Base-by-base conservation (phyloP, 2,797 vertebrate genomes). In the Novumbra hubbsi region DNA sequence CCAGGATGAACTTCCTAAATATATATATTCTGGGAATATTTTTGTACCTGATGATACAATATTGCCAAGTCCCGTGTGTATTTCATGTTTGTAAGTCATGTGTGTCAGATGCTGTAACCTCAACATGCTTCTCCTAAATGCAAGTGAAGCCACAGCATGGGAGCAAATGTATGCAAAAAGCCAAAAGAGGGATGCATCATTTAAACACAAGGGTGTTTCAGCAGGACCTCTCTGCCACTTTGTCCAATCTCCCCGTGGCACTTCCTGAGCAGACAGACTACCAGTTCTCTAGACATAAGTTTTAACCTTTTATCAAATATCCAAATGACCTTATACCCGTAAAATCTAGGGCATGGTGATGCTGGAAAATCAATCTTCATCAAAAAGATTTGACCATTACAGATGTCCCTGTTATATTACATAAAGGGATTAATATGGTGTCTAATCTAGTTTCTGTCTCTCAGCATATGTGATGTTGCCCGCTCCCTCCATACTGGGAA, bases 101-200 rank as follows among this genome's bases (percentile, higher is more conserved):
- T 52, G 50, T 24, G 55, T 60, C 21, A 60, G 55, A 24, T 60
- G 55, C 55, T 60, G n/a, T 77, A 73, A 74, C 80, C 76, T 80
- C 70, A 68, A 78, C 75, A 80, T 71, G 80, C 77, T 81, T 78
- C 70, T 74, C 68, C 49, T 70, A 49, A 70, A 70, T 68, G 48
- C 74, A 71, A 62, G 17, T 55, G 73, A 76, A 71, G 30, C 32
- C 55, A 62, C 9, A 17, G 24, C n/a, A 16, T 19, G 38, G 49
- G 63, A 60, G 63, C 71, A 78, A 32, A 49, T 65, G 11, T 74
- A 73, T 73, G 75, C 76, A 78, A 68, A 71, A 27, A 60, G 66
- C 72, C 28, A 57, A 24, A 21, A 55, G 34, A 32, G 2, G 8
- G 34, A 38, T 5, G 19, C 52, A 70, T 48, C 65, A 57, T 38